A percentile compares a stretch with the other conserved stretches of the same genome.
Conservation (phyloP, 2,888 invertebrate genomes). For the Argyresthia goedartella region DNA sequence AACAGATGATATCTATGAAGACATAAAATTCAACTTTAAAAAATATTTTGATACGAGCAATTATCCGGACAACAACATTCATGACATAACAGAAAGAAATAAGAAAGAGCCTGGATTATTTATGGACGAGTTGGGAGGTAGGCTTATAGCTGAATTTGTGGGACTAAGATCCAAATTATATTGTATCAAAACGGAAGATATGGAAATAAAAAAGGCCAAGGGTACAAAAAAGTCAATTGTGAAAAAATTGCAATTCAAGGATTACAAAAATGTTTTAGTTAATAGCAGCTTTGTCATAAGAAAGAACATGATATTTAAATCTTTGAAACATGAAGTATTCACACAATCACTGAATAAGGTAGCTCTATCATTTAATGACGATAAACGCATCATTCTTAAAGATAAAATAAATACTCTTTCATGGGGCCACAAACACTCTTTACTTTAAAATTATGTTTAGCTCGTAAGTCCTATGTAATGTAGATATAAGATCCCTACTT, state of each 20-base stretch:
- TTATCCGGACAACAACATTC: too few relatives aligned
- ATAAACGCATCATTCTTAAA: too few relatives aligned
- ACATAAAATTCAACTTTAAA: constrained; percentile 1
- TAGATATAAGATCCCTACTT: not conserved
- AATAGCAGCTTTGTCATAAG: too few relatives aligned
- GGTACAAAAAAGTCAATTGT: not conserved
- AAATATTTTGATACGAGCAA: constrained; percentile 6
- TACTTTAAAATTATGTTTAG: not conserved
- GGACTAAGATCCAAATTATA: constrained; percentile 1
- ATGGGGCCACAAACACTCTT: not conserved
- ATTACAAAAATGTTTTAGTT: not conserved
- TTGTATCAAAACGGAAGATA: not conserved
- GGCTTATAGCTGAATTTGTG: not conserved
- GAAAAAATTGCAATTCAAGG: not conserved
- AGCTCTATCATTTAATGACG: too few relatives aligned
- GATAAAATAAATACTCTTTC: too few relatives aligned
- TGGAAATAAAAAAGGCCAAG: not conserved
- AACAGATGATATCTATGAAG: constrained; percentile 7
- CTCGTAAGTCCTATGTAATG: not conserved
- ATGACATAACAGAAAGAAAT: too few relatives aligned
- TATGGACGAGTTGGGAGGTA: not conserved
- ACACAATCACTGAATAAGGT: too few relatives aligned
- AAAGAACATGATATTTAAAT: too few relatives aligned
- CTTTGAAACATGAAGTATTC: too few relatives aligned
- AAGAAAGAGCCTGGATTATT: not conserved